These are phyloP conservation scores for Orchestes rusci DNA, from an alignment of 2,888 invertebrate species.

Conservation along the genomic window DNA sequence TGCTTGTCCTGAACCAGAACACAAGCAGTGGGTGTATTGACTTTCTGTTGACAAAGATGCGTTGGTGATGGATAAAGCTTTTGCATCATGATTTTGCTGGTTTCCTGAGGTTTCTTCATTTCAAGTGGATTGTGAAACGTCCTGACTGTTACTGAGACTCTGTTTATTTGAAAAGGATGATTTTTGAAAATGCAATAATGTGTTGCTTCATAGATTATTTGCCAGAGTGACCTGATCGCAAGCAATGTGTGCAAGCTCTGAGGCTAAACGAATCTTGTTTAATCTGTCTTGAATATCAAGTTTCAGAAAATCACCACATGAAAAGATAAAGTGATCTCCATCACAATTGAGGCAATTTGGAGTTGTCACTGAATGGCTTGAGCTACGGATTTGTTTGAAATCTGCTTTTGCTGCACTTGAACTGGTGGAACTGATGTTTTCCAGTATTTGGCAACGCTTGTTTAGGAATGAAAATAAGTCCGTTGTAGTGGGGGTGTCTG, in stretches of 20 bases:
- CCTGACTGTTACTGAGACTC: background rate
- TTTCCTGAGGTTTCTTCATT: background rate
- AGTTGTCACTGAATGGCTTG: too few species aligned
- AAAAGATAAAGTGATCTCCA: constrained; percentile 1
- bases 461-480: constrained; percentile 2
- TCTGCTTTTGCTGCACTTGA: too few species aligned
- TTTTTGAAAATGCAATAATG: constrained; percentile 3
- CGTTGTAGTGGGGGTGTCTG: background rate
- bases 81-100: background rate
- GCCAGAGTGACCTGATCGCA: constrained; percentile 2
- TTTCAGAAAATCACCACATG: constrained; percentile 4
- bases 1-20: background rate
- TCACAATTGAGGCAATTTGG: background rate
- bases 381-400: too few species aligned
- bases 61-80: background rate
- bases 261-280: constrained; percentile 1
- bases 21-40: constrained; percentile 4
- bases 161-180: background rate
- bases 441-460: too few species aligned
- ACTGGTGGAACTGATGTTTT: too few species aligned
- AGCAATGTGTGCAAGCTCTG: constrained; percentile 4
- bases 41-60: background rate
- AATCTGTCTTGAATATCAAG: background rate
- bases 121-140: background rate
- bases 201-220: constrained; percentile 1